Evolutionary conservation across 2,888 invertebrate species (phyloP), one percentile per base, ranked within the genome.

Genomic region (Congeria kusceri): DNA sequence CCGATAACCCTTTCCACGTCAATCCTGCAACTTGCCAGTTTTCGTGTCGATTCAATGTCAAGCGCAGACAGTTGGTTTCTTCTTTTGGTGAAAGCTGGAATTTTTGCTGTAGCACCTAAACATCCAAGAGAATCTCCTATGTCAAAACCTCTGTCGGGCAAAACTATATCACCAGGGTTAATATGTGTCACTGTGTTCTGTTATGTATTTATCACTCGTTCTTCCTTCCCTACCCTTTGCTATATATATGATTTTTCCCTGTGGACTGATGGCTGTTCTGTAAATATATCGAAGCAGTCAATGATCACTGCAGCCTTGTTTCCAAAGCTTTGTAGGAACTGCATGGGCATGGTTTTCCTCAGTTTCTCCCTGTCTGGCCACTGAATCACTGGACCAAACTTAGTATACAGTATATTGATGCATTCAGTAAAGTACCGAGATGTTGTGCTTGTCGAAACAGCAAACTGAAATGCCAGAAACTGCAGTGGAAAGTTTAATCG

Each of bases 311-410:
- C 47, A n/a, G 29, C 44, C 39, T 39, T 62, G 13, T 47, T 63
- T 18, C 70, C 70, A 63, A 70, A 70, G 13, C 23, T 20, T 39
- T 27, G 53, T 32, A 32, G 5, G 9, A 32, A 7, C 5, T 32
- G 9, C 9, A 32, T 32, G 5, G 32, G 32, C 32, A 32, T 7
- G 4, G 9, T n/a, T 39, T 62, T 65, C 49, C n/a, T 2, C 25
- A 64, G n/a, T 28, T 25, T 28, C 27, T 65, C 65, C n/a, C 28
- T 23, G 1, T 65, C 65, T 20, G 65, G 65, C 65, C 29, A 65
- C 53, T 29, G 20, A 3, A 65, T 65, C 47, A 65, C 20, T 18
- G 65, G 65, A 15, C 20, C 20, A 47, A 49, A 27, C 47, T 29
- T 49, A 13, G 27, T 49, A 62, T 49, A 62, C 70, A 70, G 29